Evolutionary conservation across 53 echinoderm and acorn worm species (phyloP), one percentile per base, ranked within the genome.

Genomic region (Stichopus horrens): DNA sequence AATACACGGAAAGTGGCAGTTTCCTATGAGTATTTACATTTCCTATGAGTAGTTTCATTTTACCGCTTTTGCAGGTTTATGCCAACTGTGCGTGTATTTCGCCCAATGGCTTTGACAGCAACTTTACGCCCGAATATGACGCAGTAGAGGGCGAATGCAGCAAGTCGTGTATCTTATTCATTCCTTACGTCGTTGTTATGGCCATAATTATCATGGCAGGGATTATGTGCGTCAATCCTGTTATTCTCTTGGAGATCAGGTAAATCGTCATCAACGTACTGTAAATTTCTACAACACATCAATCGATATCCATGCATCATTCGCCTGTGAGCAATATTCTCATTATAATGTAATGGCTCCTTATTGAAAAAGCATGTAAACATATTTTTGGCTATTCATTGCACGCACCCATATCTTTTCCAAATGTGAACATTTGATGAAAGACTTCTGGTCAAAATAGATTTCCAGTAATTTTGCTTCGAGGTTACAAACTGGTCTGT

Each of bases 241-340:
- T 85, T 37, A 90, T 93, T 59, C 88, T 93, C 88, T 85, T 93
- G 16, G 85, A 90, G 67, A 88, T 93, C 21, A 93, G 93, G 93
- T 93, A 74, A 18, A 22, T 76, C 4, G 79, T 79, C 8, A 52
- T 79, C 9, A 76, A 76, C 21, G 10, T 1, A 76, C 21, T 76
- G 23, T 18, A 76, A n/a, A 76, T 10, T 21, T 21, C 20, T 10
- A 23, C 76, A 4, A 0, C 76, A 67, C 68, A 67, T 67, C 1
- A 11, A 14, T 67, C 68, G 68, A 37, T 37, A 37, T 37, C 37
- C 37, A 37, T 37, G 1, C 37, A 37, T 37, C 37, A 1, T 2
- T 37, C 37, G 37, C 37, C 37, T 37, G 37, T 37, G 37, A 37
- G 37, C 37, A 37, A 37, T 37, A 37, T 37, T 37, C 2, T 37